These are phyloP conservation scores for Glyptemys insculpta DNA, from an alignment of 2,797 vertebrate species.

Conservation along the genomic window DNA sequence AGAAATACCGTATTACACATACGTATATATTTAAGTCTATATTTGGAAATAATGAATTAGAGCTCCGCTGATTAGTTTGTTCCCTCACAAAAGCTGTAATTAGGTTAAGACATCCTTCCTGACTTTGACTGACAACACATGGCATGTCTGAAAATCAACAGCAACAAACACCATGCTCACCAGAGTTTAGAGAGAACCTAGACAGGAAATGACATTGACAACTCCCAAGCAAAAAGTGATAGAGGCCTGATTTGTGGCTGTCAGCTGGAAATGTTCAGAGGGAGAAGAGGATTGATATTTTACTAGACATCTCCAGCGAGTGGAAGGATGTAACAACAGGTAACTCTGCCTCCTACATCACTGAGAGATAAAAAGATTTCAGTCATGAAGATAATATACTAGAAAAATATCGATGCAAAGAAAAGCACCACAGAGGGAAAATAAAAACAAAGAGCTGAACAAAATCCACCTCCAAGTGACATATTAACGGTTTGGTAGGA, in stretches of 20 bases:
- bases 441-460: neutral
- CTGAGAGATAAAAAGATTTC: neutral
- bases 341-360: neutral
- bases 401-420: neutral
- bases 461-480: neutral
- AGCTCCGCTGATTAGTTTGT: constrained; percentile 34
- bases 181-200: neutral
- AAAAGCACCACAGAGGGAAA: neutral
- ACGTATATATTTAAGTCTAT: constrained; percentile 36
- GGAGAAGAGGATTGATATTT: constrained; percentile 19
- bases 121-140: constrained; percentile 22
- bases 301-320: neutral
- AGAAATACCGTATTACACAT: neutral
- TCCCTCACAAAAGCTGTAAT: constrained; percentile 58
- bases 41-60: constrained; percentile 55
- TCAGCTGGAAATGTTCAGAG: constrained; percentile 34
- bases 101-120: constrained; percentile 33
- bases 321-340: neutral
- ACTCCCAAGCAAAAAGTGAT: constrained; percentile 2
- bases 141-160: constrained; percentile 13
- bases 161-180: neutral
- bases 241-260: constrained; percentile 21
- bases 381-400: neutral
- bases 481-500: neutral
- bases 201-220: constrained; percentile 9